Evolutionary conservation across 1,140 invertebrate species (phyloP).

Genomic region (Dreissena rostriformis): DNA sequence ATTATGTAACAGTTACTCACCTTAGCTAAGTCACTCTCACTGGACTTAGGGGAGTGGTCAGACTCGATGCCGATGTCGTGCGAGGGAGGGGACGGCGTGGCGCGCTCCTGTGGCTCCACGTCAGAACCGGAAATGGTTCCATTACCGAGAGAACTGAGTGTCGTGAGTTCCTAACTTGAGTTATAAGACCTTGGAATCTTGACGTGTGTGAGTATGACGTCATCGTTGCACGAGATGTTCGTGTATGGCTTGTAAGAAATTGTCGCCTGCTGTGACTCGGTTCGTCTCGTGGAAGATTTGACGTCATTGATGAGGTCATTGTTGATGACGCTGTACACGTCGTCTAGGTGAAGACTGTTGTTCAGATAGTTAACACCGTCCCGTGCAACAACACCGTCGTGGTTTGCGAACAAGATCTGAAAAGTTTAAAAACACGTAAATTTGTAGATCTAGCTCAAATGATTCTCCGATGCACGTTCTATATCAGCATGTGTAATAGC

Average conservation of each 20-base stretch:
- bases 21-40: neutral
- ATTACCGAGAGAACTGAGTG: neutral
- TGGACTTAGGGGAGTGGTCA: conserved; percentile 27
- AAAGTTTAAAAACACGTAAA: neutral
- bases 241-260: too few species aligned
- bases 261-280: too few species aligned
- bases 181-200: too few species aligned
- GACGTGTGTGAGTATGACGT: too few species aligned
- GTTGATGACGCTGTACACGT: conserved; percentile 41
- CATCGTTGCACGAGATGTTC: too few species aligned
- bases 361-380: conserved; percentile 31
- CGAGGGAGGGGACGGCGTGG: conserved; percentile 29
- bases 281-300: neutral
- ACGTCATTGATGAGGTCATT: conserved; percentile 22
- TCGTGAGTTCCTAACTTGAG: neutral
- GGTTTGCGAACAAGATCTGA: conserved; percentile 20
- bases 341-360: conserved; percentile 41
- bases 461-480: too few species aligned
- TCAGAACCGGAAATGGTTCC: neutral
- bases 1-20: too few species aligned
- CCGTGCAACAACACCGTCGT: conserved; percentile 26
- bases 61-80: conserved; percentile 54
- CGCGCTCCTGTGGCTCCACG: neutral
- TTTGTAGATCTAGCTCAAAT: too few species aligned
- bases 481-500: too few species aligned